Evolutionary conservation across 1,140 invertebrate genomes (phyloP).

Genomic region (Camponotus floridanus): DNA sequence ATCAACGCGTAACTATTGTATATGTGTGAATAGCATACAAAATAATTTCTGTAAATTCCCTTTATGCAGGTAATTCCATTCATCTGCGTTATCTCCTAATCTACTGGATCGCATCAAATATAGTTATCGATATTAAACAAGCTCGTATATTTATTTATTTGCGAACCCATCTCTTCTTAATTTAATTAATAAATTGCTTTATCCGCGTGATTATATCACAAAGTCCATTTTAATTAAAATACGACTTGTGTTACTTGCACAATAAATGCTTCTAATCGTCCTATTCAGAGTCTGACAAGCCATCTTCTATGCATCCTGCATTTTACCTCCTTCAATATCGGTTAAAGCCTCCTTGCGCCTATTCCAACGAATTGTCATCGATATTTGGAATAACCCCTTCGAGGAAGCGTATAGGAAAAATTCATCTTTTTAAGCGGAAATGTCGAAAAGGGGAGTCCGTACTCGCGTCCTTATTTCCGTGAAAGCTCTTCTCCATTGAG

Average conservation of each 20-base stretch:
- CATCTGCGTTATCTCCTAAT: background rate
- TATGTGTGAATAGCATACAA: background rate
- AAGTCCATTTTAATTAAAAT: background rate
- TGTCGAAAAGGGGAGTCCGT: background rate
- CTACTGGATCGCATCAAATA: background rate
- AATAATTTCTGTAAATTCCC: background rate
- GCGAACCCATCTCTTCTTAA: background rate
- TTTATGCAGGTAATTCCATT: background rate
- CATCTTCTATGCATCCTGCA: background rate
- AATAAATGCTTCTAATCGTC: background rate
- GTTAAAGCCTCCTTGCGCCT: background rate
- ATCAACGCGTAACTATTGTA: too few relatives aligned
- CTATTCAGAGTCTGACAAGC: background rate
- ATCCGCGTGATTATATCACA: background rate
- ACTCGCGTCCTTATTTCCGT: slow-evolving; percentile 19
- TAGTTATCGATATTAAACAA: background rate
- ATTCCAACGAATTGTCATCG: slow-evolving; percentile 14
- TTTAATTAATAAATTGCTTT: background rate
- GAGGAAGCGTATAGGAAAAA: background rate
- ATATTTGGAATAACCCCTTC: background rate
- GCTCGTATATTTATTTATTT: background rate
- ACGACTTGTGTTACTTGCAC: background rate
- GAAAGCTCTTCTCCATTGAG: slow-evolving; percentile 2
- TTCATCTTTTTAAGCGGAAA: background rate
- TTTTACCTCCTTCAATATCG: background rate